Evolutionary conservation across 1,140 invertebrate genomes (phyloP).

Genomic region (Listronotus oregonensis): DNA sequence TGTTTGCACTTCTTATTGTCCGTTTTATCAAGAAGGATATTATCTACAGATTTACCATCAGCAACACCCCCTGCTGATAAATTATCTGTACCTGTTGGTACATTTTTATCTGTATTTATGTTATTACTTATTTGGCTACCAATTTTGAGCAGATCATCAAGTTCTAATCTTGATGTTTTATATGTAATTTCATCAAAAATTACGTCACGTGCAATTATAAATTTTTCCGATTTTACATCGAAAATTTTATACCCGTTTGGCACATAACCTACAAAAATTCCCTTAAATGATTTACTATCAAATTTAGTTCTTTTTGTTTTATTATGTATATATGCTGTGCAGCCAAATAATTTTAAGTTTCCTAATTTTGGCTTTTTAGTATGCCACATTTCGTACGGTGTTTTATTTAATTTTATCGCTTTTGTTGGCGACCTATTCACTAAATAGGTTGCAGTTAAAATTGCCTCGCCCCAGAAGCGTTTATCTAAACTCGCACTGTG

Average conservation of each 20-base stretch:
- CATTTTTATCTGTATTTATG: too few species aligned
- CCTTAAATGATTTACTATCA: slow-evolving; percentile 52
- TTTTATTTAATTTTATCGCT: slow-evolving; percentile 51
- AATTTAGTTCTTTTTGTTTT: slow-evolving; percentile 56
- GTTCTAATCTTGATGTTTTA: slow-evolving; percentile 12
- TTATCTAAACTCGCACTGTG: slow-evolving; percentile 44
- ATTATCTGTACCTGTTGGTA: too few species aligned
- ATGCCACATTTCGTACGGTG: slow-evolving; percentile 59
- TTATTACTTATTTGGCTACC: too few species aligned
- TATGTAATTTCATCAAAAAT: slow-evolving; percentile 52
- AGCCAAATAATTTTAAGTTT: slow-evolving; percentile 59
- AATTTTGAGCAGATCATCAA: slow-evolving; percentile 2
- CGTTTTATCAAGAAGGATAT: too few species aligned
- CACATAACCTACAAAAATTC: slow-evolving; percentile 55
- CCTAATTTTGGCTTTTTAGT: slow-evolving; percentile 55
- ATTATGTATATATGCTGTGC: slow-evolving; percentile 55
- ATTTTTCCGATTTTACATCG: slow-evolving; percentile 50
- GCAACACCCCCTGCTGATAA: too few species aligned
- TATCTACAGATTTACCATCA: too few species aligned
- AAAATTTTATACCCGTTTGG: slow-evolving; percentile 57
- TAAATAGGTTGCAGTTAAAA: slow-evolving; percentile 46
- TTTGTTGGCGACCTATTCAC: slow-evolving; percentile 46
- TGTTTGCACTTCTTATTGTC: too few species aligned
- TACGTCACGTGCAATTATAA: slow-evolving; percentile 53
- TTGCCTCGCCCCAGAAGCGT: slow-evolving; percentile 54